Conservation (phyloP, 2,113 vertebrate genomes). For the Carettochelys insculpta region DNA sequence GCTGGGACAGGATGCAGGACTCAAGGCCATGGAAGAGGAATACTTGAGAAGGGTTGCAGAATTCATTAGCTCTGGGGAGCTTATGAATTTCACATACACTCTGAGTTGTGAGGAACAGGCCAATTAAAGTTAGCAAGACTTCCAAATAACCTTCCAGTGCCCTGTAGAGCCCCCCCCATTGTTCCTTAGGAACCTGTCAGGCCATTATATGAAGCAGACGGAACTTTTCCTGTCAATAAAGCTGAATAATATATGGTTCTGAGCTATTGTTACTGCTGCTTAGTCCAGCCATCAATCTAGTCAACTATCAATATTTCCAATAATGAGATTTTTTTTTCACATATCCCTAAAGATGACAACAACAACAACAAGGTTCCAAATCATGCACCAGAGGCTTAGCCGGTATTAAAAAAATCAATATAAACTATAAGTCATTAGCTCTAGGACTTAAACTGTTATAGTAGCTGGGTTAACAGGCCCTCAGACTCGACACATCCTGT, state of each 20-base stretch:
- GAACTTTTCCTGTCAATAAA: too few relatives aligned
- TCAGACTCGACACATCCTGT: background rate
- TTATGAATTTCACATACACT: background rate
- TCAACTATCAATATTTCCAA: background rate
- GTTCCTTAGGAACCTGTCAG: accelerated
- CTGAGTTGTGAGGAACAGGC: background rate
- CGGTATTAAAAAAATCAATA: background rate
- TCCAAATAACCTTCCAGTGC: accelerated
- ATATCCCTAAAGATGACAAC: background rate
- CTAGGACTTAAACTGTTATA: background rate
- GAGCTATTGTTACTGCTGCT: background rate
- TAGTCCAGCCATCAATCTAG: background rate
- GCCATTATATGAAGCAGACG: too few relatives aligned
- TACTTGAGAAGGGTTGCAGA: background rate
- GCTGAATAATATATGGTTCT: too few relatives aligned
- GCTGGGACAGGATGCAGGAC: background rate
- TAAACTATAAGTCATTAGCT: background rate
- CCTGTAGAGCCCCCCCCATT: background rate
- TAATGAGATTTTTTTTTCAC: background rate
- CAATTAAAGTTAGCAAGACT: background rate
- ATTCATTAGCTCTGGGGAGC: accelerated
- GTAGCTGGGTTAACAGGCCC: background rate
- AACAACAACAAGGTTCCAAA: background rate
- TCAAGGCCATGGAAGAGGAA: background rate
- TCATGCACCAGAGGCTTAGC: background rate